A percentile compares a stretch with the other conserved stretches of the same genome.
phyloP scores from a whole-genome alignment of 2,113 vertebrate species.

The Megaceryle maxima region DNA sequence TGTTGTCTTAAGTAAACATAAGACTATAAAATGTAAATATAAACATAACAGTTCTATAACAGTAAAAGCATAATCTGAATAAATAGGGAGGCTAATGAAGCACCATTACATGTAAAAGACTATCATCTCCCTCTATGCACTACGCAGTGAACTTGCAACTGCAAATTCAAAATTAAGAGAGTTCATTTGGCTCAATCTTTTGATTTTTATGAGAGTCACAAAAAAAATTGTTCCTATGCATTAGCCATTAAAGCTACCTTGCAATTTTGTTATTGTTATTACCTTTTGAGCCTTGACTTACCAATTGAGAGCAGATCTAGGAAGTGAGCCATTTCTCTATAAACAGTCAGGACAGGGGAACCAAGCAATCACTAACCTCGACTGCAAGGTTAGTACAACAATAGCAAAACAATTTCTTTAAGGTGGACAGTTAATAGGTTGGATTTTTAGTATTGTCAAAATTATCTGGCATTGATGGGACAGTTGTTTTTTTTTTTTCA shows the following conservation, averaged over 20 bases:
- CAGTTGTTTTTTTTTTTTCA: background rate
- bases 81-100: constrained; percentile 52
- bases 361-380: background rate
- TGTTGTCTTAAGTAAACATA: constrained; percentile 59
- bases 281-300: background rate
- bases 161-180: background rate
- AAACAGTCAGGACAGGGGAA: background rate
- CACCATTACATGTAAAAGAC: constrained; percentile 34
- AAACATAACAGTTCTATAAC: constrained; percentile 27
- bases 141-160: background rate
- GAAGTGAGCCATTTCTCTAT: background rate
- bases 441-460: background rate
- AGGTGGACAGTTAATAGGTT: background rate
- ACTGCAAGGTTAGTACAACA: background rate
- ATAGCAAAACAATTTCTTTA: background rate
- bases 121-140: background rate
- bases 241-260: background rate
- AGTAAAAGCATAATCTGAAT: constrained; percentile 58
- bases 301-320: background rate
- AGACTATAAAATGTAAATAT: constrained; percentile 58
- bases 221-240: background rate
- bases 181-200: background rate
- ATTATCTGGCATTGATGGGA: background rate
- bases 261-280: background rate
- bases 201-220: background rate